A percentile compares a stretch with the other conserved stretches of the same genome.
phyloP scores from a whole-genome alignment of 2,113 vertebrate genomes.

The Hydrochoerus hydrochaeris region DNA sequence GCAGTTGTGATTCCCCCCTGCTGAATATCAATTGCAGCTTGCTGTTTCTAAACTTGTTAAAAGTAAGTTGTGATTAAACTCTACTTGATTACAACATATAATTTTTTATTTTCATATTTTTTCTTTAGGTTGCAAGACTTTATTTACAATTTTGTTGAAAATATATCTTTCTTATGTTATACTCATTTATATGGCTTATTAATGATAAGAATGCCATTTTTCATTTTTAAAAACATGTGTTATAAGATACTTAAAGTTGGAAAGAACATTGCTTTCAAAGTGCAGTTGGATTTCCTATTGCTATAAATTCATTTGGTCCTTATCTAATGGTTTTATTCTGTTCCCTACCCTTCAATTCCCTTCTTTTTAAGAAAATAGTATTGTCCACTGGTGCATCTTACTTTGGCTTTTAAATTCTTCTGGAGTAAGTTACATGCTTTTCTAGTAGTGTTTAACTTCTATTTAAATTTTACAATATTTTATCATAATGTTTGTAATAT shows the following conservation, averaged over 20 bases:
- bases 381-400: background rate
- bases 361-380: background rate
- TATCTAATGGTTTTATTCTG: background rate
- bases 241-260: background rate
- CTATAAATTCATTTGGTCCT: background rate
- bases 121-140: background rate
- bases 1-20: background rate
- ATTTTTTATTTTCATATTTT: constrained; percentile 3
- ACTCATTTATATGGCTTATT: background rate
- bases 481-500: background rate
- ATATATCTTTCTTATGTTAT: background rate
- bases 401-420: background rate
- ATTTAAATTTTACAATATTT: constrained; percentile 42
- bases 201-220: background rate
- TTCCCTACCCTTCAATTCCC: too few species aligned
- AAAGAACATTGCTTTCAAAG: background rate
- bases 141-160: background rate
- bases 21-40: background rate
- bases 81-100: background rate
- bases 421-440: background rate
- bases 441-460: background rate
- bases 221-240: background rate
- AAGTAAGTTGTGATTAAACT: background rate
- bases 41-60: background rate
- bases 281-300: background rate